Percentiles rank a stretch among this genome's conserved stretches.
phyloP scores from a whole-genome alignment of 2,113 vertebrate species.

The Vireo altiloquus region DNA sequence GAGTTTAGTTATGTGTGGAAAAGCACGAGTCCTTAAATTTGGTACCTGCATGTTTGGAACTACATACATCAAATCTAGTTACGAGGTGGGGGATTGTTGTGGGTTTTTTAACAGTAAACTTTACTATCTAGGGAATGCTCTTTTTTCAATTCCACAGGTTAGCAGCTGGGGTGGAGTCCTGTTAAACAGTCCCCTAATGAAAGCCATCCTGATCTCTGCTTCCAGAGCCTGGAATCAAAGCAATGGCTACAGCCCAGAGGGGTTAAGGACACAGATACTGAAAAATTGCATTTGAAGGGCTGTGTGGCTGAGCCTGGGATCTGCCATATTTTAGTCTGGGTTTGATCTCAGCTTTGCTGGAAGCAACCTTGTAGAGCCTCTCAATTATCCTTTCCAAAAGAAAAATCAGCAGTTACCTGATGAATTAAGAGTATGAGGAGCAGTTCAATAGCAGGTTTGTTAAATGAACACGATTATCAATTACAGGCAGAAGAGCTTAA shows the following conservation, averaged over 20 bases:
- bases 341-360: slow-evolving; percentile 20
- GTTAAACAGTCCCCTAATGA: neutral
- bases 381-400: slow-evolving; percentile 9
- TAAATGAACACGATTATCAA: slow-evolving; percentile 23
- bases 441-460: slow-evolving; percentile 30
- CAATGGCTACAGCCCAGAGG: neutral
- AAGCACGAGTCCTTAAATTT: neutral
- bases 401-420: slow-evolving; percentile 42
- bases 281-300: neutral
- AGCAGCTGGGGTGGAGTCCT: neutral
- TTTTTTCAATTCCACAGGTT: neutral
- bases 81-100: neutral
- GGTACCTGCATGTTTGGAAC: neutral
- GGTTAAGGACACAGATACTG: neutral
- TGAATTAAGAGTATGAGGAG: slow-evolving; percentile 5
- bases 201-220: neutral
- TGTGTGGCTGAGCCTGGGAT: neutral
- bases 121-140: neutral
- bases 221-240: neutral
- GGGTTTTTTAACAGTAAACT: neutral
- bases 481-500: slow-evolving; percentile 32
- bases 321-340: neutral
- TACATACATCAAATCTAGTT: neutral
- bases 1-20: neutral
- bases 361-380: neutral